A percentile compares a stretch with the other conserved stretches of the same genome.
phyloP scores from a whole-genome alignment of 2,888 invertebrate genomes.

The Helleia helle region DNA sequence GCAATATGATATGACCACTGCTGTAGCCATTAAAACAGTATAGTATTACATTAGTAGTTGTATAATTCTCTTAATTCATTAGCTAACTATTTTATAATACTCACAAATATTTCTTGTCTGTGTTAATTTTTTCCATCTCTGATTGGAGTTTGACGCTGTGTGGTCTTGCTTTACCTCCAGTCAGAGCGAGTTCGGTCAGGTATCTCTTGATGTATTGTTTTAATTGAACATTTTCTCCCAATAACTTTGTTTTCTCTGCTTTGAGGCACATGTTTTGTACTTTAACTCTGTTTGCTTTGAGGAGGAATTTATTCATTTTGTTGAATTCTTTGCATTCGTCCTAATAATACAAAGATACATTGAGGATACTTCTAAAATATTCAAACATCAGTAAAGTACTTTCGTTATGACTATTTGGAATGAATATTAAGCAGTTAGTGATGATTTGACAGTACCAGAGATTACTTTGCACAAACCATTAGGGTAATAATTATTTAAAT shows the following conservation, averaged over 20 bases:
- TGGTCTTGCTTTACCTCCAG: slow-evolving; percentile 43
- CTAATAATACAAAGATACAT: too few species aligned
- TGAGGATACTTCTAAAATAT: too few species aligned
- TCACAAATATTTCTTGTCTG: slow-evolving; percentile 16
- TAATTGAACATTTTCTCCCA: slow-evolving; percentile 77
- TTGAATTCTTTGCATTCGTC: slow-evolving; percentile 66
- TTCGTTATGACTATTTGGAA: too few species aligned
- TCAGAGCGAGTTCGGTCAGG: slow-evolving; percentile 73
- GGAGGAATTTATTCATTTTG: slow-evolving; percentile 81
- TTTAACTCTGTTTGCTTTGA: slow-evolving; percentile 55
- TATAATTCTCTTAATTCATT: too few species aligned
- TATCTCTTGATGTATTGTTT: slow-evolving; percentile 76
- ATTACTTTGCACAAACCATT: too few species aligned
- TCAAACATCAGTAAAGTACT: too few species aligned
- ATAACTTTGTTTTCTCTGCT: slow-evolving; percentile 54
- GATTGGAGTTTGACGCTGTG: slow-evolving; percentile 39
- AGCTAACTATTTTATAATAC: slow-evolving; percentile 7
- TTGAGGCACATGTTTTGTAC: slow-evolving; percentile 55
- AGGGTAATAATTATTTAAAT: too few species aligned
- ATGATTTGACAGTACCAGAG: too few species aligned
- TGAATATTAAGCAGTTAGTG: too few species aligned
- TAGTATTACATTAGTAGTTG: too few species aligned
- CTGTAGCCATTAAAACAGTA: too few species aligned
- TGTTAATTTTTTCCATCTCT: slow-evolving; percentile 32
- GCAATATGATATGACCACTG: too few species aligned